Base-by-base conservation (phyloP, 2,888 invertebrate genomes). In the Parnassius glacialis region DNA sequence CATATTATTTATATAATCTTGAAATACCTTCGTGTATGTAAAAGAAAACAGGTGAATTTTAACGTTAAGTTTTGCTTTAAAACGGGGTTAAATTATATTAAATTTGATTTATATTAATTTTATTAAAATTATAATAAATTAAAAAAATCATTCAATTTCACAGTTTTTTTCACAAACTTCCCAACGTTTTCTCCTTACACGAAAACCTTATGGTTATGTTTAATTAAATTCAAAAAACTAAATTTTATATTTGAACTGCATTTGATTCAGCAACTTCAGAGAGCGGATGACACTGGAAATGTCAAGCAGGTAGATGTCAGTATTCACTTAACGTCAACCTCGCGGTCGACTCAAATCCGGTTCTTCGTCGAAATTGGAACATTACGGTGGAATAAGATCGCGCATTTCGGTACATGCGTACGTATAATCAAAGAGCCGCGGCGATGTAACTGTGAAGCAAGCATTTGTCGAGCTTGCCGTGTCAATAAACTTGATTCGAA, bases 401-500 rank as follows among this genome's bases (percentile, higher is more conserved):
- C 74, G 75, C 70, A 74, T 74, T 74, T 72, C 73, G 76, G 65
- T 68, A 66, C 62, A 60, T 70, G 61, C 67, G 72, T 70, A 67
- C 68, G 73, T 74, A 80, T 78, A 85, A 83, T 85, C 87, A 88
- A 87, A 87, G 87, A 79, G 83, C 82, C 79, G 80, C 77, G 68
- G 69, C 79, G 81, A 84, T 83, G 86, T 89, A 90, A 89, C 90
- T 88, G 90, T 89, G 87, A 86, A 85, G 79, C 80, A 78, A 68
- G 74, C 85, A 82, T 89, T 89, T 89, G 89, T 89, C 88, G 89
- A 85, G 85, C 85, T 85, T 84, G 86, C 82, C 88, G 88, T 90
- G 91, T 91, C 91, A 90, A 91, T 91, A 91, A 91, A 91, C 91
- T 88, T 90, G 87, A 90, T 91, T 91, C 90, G 91, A 91, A 91